Conservation (phyloP, 2,888 invertebrate genomes). For the Cacoxenus indagator region DNA sequence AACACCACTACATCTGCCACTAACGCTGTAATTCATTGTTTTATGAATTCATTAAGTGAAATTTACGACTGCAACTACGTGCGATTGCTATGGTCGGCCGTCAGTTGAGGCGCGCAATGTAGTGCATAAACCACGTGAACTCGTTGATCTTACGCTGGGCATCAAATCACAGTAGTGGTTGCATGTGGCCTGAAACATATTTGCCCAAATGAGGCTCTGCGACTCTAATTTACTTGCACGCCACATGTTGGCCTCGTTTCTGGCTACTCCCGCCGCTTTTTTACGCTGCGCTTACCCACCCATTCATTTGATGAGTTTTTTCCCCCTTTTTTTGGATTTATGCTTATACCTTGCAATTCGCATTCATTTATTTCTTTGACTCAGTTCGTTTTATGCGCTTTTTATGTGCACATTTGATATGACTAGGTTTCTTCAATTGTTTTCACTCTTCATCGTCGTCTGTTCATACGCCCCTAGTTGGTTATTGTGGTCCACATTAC, state of each 20-base stretch:
- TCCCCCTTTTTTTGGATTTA: too few relatives aligned
- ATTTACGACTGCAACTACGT: not conserved
- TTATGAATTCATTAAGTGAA: not conserved
- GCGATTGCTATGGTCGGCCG: too few relatives aligned
- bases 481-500: not conserved
- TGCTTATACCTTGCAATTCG: too few relatives aligned
- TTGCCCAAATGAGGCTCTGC: too few relatives aligned
- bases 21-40: not conserved
- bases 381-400: not conserved
- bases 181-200: too few relatives aligned
- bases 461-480: not conserved
- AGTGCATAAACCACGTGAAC: too few relatives aligned
- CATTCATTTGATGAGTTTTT: not conserved
- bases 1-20: not conserved
- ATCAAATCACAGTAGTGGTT: too few relatives aligned
- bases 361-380: not conserved
- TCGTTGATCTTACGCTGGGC: too few relatives aligned
- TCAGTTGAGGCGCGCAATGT: not conserved
- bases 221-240: too few relatives aligned
- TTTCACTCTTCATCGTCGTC: too few relatives aligned
- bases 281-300: not conserved
- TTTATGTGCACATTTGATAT: not conserved
- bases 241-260: too few relatives aligned
- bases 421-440: too few relatives aligned
- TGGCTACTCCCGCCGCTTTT: not conserved